Conservation (phyloP, 2,888 invertebrate genomes). For the Alloplasta piceator region DNA sequence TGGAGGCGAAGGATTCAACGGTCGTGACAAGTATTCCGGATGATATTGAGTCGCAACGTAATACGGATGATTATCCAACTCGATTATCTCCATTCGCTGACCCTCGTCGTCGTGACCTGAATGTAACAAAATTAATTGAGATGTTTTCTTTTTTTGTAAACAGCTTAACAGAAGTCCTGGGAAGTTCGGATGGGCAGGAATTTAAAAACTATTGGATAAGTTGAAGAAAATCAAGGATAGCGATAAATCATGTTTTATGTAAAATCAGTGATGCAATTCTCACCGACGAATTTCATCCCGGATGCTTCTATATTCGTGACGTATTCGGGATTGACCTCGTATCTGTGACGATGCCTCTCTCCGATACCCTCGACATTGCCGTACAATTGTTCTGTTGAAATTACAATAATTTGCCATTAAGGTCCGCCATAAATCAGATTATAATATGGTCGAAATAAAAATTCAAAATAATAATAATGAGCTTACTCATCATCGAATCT, state of each 20-base stretch:
- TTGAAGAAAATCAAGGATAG: too few relatives aligned
- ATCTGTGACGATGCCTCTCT: slow-evolving; percentile 98
- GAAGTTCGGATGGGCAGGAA: too few relatives aligned
- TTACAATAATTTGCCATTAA: neutral
- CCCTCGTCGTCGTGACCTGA: slow-evolving; percentile 90
- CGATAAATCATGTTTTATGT: too few relatives aligned
- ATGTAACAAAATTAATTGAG: too few relatives aligned
- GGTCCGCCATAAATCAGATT: too few relatives aligned
- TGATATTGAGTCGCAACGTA: slow-evolving; percentile 99
- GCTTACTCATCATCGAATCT: slow-evolving; percentile 87
- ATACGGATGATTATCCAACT: slow-evolving; percentile 94
- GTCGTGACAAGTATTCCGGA: slow-evolving; percentile 97
- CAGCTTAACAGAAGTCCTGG: too few relatives aligned
- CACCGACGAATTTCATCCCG: slow-evolving; percentile 95
- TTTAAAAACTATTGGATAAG: too few relatives aligned
- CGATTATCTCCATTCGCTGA: slow-evolving; percentile 97
- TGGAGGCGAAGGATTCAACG: slow-evolving; percentile 96
- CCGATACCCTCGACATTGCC: slow-evolving; percentile 91
- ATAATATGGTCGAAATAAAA: too few relatives aligned
- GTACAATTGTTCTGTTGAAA: slow-evolving; percentile 88
- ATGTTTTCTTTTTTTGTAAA: too few relatives aligned
- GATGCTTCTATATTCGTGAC: slow-evolving; percentile 90
- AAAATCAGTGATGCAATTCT: slow-evolving; percentile 66
- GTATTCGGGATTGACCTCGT: slow-evolving; percentile 97
- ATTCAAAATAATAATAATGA: slow-evolving; percentile 31